Evolutionary conservation across 2,113 vertebrate genomes (phyloP).

Genomic region (Rousettus leschenaultii): DNA sequence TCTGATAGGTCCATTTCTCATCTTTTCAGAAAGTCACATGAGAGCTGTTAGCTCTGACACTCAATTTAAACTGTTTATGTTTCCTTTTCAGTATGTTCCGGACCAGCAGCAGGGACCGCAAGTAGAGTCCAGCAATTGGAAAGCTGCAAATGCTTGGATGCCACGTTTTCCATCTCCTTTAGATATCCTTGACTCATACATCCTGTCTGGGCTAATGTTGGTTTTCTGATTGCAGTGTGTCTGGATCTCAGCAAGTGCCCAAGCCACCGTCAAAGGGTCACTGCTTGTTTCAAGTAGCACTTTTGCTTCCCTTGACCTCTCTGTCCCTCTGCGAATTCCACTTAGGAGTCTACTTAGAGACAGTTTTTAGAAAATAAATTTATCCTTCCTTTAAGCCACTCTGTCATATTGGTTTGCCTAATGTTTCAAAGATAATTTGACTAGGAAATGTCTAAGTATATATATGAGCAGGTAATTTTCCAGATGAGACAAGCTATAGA

Average conservation of each 20-base stretch:
- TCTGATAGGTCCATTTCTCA: slow-evolving; percentile 32
- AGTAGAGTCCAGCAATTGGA: slow-evolving; percentile 36
- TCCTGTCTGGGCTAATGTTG: slow-evolving; percentile 80
- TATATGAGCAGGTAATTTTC: background rate
- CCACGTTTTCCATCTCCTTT: slow-evolving; percentile 48
- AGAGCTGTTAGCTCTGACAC: slow-evolving; percentile 45
- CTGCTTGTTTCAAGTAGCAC: slow-evolving; percentile 10
- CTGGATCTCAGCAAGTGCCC: slow-evolving; percentile 48
- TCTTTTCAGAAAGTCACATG: slow-evolving; percentile 71
- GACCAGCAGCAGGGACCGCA: slow-evolving; percentile 58
- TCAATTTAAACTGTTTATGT: slow-evolving; percentile 74
- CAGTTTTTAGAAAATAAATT: background rate
- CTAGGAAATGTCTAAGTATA: background rate
- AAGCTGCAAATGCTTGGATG: slow-evolving; percentile 48
- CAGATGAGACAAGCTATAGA: background rate
- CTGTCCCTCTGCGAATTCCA: background rate
- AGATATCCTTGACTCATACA: slow-evolving; percentile 77
- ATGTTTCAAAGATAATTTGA: background rate
- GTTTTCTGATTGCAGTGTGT: slow-evolving; percentile 73
- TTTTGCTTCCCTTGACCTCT: slow-evolving; percentile 5
- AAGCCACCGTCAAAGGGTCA: slow-evolving; percentile 48
- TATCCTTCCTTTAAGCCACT: background rate
- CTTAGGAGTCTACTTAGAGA: background rate
- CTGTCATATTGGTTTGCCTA: background rate
- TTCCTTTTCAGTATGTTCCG: slow-evolving; percentile 67